phyloP scores from a whole-genome alignment of 2,113 vertebrate species.

The Budorcas taxicolor region DNA sequence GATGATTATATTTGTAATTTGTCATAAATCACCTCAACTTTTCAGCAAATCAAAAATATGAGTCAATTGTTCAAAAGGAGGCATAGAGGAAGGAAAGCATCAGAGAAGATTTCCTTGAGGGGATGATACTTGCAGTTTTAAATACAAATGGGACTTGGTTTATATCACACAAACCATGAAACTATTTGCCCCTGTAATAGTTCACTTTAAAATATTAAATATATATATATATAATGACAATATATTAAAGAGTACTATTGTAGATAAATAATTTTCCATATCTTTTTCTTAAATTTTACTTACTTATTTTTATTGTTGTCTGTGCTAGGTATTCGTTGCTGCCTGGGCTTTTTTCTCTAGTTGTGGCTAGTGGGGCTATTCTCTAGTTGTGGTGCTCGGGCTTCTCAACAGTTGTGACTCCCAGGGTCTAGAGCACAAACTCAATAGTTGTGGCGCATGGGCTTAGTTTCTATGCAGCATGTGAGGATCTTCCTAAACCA shows the following conservation, averaged over 20 bases:
- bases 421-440: background rate
- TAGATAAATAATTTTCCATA: background rate
- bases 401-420: background rate
- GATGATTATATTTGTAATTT: background rate
- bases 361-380: background rate
- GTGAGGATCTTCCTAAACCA: background rate
- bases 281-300: background rate
- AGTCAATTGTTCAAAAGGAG: background rate
- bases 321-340: background rate
- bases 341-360: background rate
- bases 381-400: background rate
- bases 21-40: background rate
- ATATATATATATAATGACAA: background rate
- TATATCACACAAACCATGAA: background rate
- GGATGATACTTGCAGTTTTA: background rate
- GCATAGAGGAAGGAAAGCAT: background rate
- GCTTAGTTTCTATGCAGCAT: background rate
- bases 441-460: rapidly evolving
- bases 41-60: background rate
- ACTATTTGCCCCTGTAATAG: background rate
- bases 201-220: background rate
- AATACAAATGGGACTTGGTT: background rate
- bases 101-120: background rate
- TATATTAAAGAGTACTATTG: background rate
- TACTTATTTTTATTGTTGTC: background rate